A percentile compares a stretch with the other conserved stretches of the same genome.
These are phyloP conservation scores for Anomalospiza imberbis DNA, from an alignment of 2,797 vertebrate genomes.

Conservation along the genomic window DNA sequence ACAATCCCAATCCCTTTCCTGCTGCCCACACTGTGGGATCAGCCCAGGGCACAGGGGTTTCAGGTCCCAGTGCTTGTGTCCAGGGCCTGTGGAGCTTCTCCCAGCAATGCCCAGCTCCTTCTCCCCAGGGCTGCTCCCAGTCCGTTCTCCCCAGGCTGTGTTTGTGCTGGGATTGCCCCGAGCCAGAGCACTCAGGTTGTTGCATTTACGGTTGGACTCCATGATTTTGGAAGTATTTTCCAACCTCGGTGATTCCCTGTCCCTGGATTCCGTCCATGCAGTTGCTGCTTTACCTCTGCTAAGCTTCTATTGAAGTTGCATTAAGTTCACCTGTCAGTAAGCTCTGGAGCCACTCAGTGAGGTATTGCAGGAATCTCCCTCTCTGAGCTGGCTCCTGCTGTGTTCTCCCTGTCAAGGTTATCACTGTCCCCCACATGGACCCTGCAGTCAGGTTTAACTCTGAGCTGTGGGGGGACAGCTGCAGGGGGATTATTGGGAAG, in stretches of 20 bases:
- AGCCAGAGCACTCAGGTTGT: neutral
- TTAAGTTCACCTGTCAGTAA: neutral
- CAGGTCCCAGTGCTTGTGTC: rapidly evolving
- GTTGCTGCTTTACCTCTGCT: neutral
- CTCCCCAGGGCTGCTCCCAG: neutral
- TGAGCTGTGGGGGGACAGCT: neutral
- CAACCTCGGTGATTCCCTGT: neutral
- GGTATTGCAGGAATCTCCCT: neutral
- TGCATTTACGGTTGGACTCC: neutral
- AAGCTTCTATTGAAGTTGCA: neutral
- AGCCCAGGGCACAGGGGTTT: neutral
- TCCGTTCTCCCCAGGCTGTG: neutral
- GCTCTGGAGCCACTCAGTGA: neutral
- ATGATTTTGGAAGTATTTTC: neutral
- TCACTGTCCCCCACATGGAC: neutral
- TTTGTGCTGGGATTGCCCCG: neutral
- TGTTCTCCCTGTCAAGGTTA: neutral
- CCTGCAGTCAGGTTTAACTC: neutral
- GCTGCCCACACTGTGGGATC: neutral
- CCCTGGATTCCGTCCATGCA: neutral
- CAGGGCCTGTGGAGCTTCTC: neutral
- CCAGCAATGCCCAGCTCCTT: neutral
- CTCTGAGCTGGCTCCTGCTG: neutral
- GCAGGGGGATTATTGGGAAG: neutral
- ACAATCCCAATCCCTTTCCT: neutral